Evolutionary conservation across 2,888 invertebrate genomes (phyloP), one percentile per base, ranked within the genome.

Genomic region (Cryptocephalus primarius): DNA sequence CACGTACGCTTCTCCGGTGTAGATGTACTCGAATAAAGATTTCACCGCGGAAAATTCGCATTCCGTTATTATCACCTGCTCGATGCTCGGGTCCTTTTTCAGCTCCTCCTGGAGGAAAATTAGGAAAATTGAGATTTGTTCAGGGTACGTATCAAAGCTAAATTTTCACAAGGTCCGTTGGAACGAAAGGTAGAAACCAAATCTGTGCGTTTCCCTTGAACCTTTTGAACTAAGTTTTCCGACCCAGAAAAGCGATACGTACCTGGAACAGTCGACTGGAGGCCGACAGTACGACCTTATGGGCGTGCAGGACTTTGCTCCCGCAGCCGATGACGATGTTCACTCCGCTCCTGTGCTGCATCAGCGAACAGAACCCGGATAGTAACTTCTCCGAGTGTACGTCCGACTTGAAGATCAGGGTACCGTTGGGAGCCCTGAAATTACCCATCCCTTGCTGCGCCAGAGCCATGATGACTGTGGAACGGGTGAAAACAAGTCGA

Each of bases 301-400:
- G 85, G 41, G 84, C 84, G 63, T 82, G 79, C 57, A 85, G 74
- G 56, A 83, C 81, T 63, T 83, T 82, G 42, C 81, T 82, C 59
- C 83, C 83, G 63, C 85, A 85, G 74, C 82, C 80, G 40, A 85
- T 76, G 43, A 82, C 83, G 68, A 85, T 78, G 65, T 85, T 85
- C 39, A 85, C 85, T 52, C 84, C 72, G 48, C 80, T 79, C 65
- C 85, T 84, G 64, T 80, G 79, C 70, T 83, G 83, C 62, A 85
- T 73, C 39, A 85, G 71, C 61, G 80, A 79, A 52, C 83, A 82
- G 62, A 85, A 78, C 60, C 80, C 76, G 22, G 3, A 4, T 2
- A 22, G 22, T 22, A 22, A 6, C 6, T 22, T 22, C 22, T 22
- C 22, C 3, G 22, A 22, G 22, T 22, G 22, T 6, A 22, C 22